A percentile compares a stretch with the other conserved stretches of the same genome.
phyloP scores from a whole-genome alignment of 1,140 invertebrate species.

The Oncopodura yosiiana region DNA sequence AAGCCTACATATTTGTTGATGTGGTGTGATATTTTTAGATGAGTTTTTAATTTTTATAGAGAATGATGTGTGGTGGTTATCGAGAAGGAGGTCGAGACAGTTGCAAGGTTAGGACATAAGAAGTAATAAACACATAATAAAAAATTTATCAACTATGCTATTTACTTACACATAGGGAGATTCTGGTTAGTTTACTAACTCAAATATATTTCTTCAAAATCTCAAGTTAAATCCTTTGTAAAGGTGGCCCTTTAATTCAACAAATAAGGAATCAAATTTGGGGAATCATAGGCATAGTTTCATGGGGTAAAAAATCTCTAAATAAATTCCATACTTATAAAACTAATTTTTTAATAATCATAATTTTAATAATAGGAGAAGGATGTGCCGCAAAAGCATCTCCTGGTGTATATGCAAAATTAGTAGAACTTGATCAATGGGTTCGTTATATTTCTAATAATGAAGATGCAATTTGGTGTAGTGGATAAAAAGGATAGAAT shows the following conservation, averaged over 20 bases:
- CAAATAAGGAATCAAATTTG: conserved; percentile 24
- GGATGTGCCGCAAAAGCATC: conserved; percentile 26
- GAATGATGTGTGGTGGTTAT: conserved; percentile 33
- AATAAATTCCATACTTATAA: not conserved
- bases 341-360: not conserved
- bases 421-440: conserved; percentile 33
- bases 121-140: not conserved
- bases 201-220: no score
- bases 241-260: conserved; percentile 26
- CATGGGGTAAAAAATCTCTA: conserved; percentile 21
- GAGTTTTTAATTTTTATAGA: not conserved
- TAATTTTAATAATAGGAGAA: conserved; percentile 2
- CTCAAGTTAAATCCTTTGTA: no score
- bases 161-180: not conserved
- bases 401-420: conserved; percentile 26
- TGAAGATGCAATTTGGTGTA: conserved; percentile 30
- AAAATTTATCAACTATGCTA: not conserved
- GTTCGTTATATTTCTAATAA: conserved; percentile 28
- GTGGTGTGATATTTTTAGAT: no score
- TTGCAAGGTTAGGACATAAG: conserved; percentile 20
- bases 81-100: conserved; percentile 28
- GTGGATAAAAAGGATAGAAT: conserved; percentile 1
- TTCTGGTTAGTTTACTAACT: no score
- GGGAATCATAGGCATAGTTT: conserved; percentile 26
- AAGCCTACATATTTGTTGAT: no score